These are phyloP conservation scores for Actenoides hombroni DNA, from an alignment of 2,113 vertebrate genomes.

Conservation along the genomic window DNA sequence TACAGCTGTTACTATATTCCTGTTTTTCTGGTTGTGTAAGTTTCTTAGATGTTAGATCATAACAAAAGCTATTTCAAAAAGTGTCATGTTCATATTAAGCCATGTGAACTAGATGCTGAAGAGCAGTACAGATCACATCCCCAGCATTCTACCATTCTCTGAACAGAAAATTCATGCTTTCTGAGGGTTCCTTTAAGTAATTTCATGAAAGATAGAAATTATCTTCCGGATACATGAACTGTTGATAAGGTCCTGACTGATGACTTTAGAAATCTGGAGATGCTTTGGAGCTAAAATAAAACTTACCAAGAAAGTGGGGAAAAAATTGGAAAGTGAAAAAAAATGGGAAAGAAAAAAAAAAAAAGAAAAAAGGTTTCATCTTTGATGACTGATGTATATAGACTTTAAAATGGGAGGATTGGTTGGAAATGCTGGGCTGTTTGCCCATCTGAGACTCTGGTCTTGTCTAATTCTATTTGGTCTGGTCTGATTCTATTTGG, in stretches of 20 bases:
- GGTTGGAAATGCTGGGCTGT: neutral
- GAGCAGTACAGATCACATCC: neutral
- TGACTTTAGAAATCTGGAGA: neutral
- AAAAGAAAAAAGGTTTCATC: neutral
- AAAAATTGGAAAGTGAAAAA: neutral
- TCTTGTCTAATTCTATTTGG: neutral
- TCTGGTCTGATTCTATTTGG: neutral
- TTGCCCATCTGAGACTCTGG: neutral
- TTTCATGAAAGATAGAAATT: neutral
- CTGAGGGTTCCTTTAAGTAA: neutral
- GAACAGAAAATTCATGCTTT: neutral
- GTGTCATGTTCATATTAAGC: accelerated
- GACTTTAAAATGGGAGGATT: neutral
- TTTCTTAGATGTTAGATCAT: neutral
- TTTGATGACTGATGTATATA: neutral
- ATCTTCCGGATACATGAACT: neutral
- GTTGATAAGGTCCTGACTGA: neutral
- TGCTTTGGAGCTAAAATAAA: neutral
- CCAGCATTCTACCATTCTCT: neutral
- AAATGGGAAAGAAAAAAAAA: neutral
- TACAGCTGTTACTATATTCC: neutral
- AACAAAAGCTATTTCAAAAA: neutral
- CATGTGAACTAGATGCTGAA: neutral
- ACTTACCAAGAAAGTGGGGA: neutral
- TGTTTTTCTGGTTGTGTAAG: neutral